A percentile compares a stretch with the other conserved stretches of the same genome.
These are phyloP conservation scores for Perca schrenkii DNA, from an alignment of 2,113 vertebrate genomes.

Conservation along the genomic window DNA sequence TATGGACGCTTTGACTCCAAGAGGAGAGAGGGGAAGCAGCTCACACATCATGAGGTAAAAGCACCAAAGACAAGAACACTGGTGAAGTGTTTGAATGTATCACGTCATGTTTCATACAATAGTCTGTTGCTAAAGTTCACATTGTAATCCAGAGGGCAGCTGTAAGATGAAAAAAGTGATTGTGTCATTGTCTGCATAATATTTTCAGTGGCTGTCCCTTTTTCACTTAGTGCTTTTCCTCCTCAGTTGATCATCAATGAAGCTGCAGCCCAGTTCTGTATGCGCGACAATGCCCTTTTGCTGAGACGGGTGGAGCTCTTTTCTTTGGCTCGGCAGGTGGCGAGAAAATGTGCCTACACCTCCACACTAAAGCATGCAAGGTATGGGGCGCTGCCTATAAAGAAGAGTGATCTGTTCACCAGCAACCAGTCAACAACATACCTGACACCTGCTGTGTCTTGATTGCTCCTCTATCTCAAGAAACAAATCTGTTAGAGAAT, in stretches of 20 bases:
- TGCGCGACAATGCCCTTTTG: constrained; percentile 93
- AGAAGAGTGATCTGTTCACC: background rate
- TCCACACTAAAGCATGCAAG: constrained; percentile 92
- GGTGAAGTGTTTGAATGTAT: constrained; percentile 5
- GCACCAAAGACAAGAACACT: constrained; percentile 8
- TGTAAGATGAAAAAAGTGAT: background rate
- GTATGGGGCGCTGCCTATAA: constrained; percentile 77
- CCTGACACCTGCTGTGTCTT: background rate
- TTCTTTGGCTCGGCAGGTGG: constrained; percentile 94
- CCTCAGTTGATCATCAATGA: constrained; percentile 96
- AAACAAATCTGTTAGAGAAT: background rate
- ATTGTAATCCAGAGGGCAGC: background rate
- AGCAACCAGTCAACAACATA: constrained; percentile 12
- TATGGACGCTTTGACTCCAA: constrained; percentile 96
- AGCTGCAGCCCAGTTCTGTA: constrained; percentile 96
- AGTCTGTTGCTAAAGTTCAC: background rate
- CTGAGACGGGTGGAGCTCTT: constrained; percentile 95
- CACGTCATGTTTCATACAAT: background rate
- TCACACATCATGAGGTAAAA: constrained; percentile 95
- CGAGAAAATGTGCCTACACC: constrained; percentile 95
- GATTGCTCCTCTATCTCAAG: background rate
- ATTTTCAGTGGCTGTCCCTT: constrained; percentile 10
- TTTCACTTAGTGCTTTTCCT: constrained; percentile 48
- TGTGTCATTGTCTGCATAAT: background rate
- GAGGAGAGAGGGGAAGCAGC: constrained; percentile 94